A percentile compares a stretch with the other conserved stretches of the same genome.
Conservation (phyloP, 2,797 vertebrate genomes). For the Erpetoichthys calabaricus region DNA sequence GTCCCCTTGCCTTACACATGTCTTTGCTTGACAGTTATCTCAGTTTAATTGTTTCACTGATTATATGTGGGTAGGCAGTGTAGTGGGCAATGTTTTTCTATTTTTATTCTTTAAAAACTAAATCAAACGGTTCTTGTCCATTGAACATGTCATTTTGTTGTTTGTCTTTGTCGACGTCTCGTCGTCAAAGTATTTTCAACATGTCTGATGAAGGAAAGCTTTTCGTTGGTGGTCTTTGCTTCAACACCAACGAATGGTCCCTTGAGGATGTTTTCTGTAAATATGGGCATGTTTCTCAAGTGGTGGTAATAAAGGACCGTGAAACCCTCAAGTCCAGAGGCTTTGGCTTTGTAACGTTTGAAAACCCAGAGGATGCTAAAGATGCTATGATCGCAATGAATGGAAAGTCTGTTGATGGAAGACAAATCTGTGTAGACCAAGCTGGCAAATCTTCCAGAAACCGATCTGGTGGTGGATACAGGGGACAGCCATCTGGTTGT, state of each 20-base stretch:
- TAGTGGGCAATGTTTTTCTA: no score
- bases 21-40: no score
- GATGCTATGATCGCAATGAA: constrained; percentile 88
- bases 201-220: constrained; percentile 88
- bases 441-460: constrained; percentile 75
- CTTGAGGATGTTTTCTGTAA: constrained; percentile 82
- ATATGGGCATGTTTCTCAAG: constrained; percentile 74
- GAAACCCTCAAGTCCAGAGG: constrained; percentile 81
- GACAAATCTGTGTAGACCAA: constrained; percentile 85
- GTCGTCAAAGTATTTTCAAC: no score
- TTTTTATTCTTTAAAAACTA: no score
- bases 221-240: constrained; percentile 86
- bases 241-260: constrained; percentile 81
- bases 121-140: no score
- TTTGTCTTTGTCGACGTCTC: no score
- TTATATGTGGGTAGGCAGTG: no score
- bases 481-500: constrained; percentile 44
- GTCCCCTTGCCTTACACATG: no score
- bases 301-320: constrained; percentile 86
- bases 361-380: constrained; percentile 80
- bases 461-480: constrained; percentile 51
- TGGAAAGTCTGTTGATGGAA: constrained; percentile 82
- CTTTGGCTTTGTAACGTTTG: constrained; percentile 87
- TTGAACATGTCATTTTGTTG: no score
- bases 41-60: no score